Percentiles rank a stretch among this genome's conserved stretches.
Conservation (phyloP, 2,888 invertebrate genomes). For the Agrotis exclamationis region DNA sequence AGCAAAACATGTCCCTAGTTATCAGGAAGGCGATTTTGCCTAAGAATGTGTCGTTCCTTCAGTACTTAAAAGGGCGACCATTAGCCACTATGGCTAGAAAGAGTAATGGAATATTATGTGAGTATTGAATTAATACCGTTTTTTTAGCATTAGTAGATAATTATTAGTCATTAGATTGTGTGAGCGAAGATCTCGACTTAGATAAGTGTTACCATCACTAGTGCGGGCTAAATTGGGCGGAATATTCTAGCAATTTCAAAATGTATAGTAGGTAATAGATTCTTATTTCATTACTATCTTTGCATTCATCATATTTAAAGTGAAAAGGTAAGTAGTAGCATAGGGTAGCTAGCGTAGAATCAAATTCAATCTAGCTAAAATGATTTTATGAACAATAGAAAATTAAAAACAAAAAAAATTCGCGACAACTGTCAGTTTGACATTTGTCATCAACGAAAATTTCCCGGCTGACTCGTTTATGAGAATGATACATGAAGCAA, state of each 20-base stretch:
- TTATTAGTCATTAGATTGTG: not conserved
- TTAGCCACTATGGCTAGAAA: constrained; percentile 76
- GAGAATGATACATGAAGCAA: not conserved
- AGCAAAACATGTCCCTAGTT: constrained; percentile 82
- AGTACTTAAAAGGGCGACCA: constrained; percentile 81
- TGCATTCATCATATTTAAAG: not conserved
- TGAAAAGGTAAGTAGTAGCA: constrained; percentile 50
- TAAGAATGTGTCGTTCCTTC: constrained; percentile 80
- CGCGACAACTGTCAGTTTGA: constrained; percentile 29
- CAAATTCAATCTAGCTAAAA: not conserved
- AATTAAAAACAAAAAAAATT: constrained; percentile 38
- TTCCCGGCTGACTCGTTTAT: not conserved
- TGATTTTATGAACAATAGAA: not conserved
- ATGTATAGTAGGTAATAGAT: no score
- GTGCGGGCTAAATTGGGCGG: not conserved
- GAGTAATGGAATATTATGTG: constrained; percentile 75
- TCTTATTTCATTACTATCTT: no score
- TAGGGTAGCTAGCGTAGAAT: constrained; percentile 7
- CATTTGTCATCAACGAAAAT: constrained; percentile 20
- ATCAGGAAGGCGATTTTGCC: constrained; percentile 81
- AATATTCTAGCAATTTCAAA: not conserved
- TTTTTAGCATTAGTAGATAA: no score
- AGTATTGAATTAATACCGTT: constrained; percentile 64
- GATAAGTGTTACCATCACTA: constrained; percentile 11
- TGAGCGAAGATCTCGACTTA: not conserved